These are phyloP conservation scores for Geotrupes spiniger DNA, from an alignment of 2,888 invertebrate genomes.

Conservation along the genomic window DNA sequence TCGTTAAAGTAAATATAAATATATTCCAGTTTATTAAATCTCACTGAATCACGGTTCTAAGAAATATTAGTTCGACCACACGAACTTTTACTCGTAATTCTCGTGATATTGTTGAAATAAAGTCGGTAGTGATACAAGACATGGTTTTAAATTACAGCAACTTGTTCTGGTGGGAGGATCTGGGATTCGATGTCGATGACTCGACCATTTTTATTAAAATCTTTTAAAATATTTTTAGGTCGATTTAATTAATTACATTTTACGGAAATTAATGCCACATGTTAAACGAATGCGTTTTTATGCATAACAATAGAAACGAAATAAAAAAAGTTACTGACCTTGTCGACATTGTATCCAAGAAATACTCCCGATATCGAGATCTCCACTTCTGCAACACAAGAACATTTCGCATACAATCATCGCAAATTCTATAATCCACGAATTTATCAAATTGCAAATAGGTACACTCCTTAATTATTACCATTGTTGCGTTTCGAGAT, in stretches of 20 bases:
- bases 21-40: no score
- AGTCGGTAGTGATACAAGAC: conserved; percentile 29
- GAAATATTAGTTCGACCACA: no score
- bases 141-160: conserved; percentile 29
- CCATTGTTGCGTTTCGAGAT: conserved; percentile 21
- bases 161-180: conserved; percentile 26
- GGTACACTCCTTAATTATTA: conserved; percentile 24
- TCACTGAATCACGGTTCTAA: no score
- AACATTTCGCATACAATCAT: conserved; percentile 11
- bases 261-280: no score
- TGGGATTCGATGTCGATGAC: conserved; percentile 27
- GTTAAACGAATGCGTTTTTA: no score
- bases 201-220: conserved; percentile 28
- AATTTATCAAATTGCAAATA: conserved; percentile 6
- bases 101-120: conserved; percentile 30
- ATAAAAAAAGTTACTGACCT: conserved; percentile 36
- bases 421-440: neutral
- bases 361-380: conserved; percentile 28
- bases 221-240: no score
- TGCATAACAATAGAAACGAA: neutral
- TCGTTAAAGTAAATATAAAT: no score
- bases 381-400: conserved; percentile 37
- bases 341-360: conserved; percentile 41
- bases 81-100: no score
- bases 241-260: no score